Percentiles rank a stretch among this genome's conserved stretches.
phyloP scores from a whole-genome alignment of 2,888 invertebrate genomes.

The Ecliptopera silaceata region DNA sequence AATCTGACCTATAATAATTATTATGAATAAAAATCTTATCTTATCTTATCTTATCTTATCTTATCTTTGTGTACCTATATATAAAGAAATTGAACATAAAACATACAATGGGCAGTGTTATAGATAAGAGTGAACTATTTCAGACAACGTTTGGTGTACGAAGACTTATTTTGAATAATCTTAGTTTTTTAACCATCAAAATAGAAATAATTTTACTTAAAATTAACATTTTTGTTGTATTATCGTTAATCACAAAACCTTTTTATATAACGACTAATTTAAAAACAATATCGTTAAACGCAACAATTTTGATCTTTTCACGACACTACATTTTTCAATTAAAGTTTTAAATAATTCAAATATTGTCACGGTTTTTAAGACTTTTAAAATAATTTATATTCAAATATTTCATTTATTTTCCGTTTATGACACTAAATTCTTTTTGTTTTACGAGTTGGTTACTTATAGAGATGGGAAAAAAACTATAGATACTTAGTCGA shows the following conservation, averaged over 20 bases:
- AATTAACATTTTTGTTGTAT: too few species aligned
- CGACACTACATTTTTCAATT: conserved; percentile 1
- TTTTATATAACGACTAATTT: not conserved
- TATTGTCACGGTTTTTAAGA: conserved; percentile 2
- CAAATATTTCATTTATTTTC: conserved; percentile 14
- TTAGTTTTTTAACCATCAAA: too few species aligned
- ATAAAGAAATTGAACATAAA: too few species aligned
- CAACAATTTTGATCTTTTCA: not conserved
- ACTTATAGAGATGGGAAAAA: conserved; percentile 29
- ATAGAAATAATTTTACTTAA: too few species aligned
- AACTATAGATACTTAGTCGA: conserved; percentile 28
- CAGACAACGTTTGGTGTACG: too few species aligned
- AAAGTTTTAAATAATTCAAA: not conserved
- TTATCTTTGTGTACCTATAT: too few species aligned
- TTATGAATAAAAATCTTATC: too few species aligned
- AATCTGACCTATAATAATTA: too few species aligned
- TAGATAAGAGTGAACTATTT: too few species aligned
- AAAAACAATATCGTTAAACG: not conserved
- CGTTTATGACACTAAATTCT: not conserved
- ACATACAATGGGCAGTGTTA: too few species aligned
- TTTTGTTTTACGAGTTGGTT: not conserved
- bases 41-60: too few species aligned
- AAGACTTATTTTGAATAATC: too few species aligned
- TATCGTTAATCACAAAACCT: not conserved
- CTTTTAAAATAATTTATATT: conserved; percentile 7